These are phyloP conservation scores for Anastatus disparis DNA, from an alignment of 1,140 invertebrate genomes.

Conservation along the genomic window DNA sequence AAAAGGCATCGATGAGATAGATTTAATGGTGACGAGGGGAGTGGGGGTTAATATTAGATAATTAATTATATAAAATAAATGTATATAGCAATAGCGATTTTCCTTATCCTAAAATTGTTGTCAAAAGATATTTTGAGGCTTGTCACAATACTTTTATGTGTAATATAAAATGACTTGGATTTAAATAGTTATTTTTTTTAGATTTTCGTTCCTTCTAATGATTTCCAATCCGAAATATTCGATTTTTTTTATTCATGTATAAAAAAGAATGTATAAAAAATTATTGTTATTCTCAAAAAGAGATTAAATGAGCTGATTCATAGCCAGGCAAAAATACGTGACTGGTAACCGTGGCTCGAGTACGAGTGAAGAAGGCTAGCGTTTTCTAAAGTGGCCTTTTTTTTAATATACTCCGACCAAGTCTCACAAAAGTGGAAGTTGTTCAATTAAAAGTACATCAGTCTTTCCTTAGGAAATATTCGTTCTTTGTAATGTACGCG, in stretches of 20 bases:
- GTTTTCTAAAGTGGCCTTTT: not conserved
- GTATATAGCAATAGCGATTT: conserved; percentile 11
- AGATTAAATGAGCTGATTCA: conserved; percentile 22
- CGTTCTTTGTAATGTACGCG: not conserved
- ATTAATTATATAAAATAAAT: conserved; percentile 22
- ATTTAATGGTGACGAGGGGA: conserved; percentile 5
- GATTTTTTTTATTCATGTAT: not conserved
- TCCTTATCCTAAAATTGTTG: conserved; percentile 22
- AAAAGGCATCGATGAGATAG: not conserved
- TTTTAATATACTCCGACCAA: conserved; percentile 15
- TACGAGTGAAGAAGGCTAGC: conserved; percentile 22
- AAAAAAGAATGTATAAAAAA: conserved; percentile 31
- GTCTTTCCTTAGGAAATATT: conserved; percentile 37
- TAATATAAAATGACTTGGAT: conserved; percentile 22
- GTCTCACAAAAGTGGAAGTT: conserved; percentile 15
- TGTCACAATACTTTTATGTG: conserved; percentile 14
- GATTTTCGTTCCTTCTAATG: not conserved
- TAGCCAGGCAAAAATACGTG: conserved; percentile 33
- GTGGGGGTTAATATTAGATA: conserved; percentile 4
- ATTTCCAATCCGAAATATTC: conserved; percentile 15
- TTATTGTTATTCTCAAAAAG: conserved; percentile 20
- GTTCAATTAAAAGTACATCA: conserved; percentile 30
- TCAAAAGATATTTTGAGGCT: conserved; percentile 8
- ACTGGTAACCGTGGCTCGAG: conserved; percentile 23
- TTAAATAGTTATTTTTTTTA: too few species aligned